phyloP scores from a whole-genome alignment of 2,113 vertebrate genomes.

The Hypanus sabinus region DNA sequence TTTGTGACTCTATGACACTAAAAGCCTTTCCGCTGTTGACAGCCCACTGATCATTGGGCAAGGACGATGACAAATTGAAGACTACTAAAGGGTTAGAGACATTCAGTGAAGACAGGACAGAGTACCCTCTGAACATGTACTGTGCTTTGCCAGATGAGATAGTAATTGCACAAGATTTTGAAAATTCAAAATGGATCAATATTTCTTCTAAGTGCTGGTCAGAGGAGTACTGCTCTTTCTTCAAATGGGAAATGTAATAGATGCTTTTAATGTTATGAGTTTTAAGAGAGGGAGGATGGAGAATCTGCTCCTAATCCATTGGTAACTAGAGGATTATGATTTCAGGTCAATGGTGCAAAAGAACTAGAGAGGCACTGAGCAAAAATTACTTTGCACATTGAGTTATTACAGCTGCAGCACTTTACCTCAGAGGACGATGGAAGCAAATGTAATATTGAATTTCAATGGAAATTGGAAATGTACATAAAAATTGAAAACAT shows the following conservation, averaged over 20 bases:
- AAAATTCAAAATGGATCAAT: not conserved
- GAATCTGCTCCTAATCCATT: not conserved
- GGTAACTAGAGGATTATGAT: not conserved
- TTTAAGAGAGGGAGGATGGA: not conserved
- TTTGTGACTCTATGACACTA: too few relatives aligned
- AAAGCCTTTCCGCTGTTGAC: too few relatives aligned
- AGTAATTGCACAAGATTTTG: not conserved
- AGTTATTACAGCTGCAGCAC: not conserved
- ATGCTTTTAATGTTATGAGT: not conserved
- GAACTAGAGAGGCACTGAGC: not conserved
- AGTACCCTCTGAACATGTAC: too few relatives aligned
- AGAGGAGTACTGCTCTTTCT: not conserved
- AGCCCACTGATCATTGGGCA: too few relatives aligned
- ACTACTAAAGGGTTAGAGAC: too few relatives aligned
- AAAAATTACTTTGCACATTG: not conserved
- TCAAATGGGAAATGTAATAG: not conserved
- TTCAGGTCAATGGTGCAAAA: not conserved
- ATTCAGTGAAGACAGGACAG: too few relatives aligned
- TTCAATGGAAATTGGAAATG: not conserved
- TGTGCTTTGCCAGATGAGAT: too few relatives aligned
- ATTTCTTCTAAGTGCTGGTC: not conserved
- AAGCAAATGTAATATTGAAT: not conserved
- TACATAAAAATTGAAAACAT: not conserved
- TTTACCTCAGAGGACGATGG: not conserved
- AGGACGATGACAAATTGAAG: too few relatives aligned